Evolutionary conservation across 2,888 invertebrate species (phyloP).

Genomic region (Leucophenga montana): DNA sequence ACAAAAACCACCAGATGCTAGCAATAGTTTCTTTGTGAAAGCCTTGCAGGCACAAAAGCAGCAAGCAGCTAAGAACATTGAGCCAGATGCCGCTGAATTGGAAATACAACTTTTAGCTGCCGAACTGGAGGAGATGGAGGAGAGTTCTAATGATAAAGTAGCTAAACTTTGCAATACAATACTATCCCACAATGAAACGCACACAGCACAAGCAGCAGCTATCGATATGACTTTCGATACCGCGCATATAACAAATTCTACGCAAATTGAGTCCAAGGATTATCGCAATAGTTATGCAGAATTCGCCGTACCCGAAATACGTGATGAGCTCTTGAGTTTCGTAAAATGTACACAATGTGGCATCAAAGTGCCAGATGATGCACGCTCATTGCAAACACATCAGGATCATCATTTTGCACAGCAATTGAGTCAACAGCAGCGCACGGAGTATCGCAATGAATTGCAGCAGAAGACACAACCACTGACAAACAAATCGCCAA

Average conservation of each 20-base stretch:
- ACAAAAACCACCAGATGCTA: not conserved
- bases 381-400: conserved; percentile 77
- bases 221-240: not conserved
- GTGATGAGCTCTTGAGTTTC: conserved; percentile 48
- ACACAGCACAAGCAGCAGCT: not conserved
- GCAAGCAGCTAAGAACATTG: not conserved
- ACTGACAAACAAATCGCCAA: conserved; percentile 21
- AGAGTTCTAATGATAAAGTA: conserved; percentile 34
- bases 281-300: conserved; percentile 65
- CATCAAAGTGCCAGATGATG: conserved; percentile 75
- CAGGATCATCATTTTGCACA: conserved; percentile 83
- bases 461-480: conserved; percentile 48
- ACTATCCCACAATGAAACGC: not conserved
- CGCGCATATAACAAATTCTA: not conserved
- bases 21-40: conserved; percentile 17
- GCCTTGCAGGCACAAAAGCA: not conserved
- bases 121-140: conserved; percentile 53
- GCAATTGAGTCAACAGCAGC: conserved; percentile 78
- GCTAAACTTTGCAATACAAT: not conserved
- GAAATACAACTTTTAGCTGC: conserved; percentile 49
- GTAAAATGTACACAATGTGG: conserved; percentile 79
- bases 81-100: not conserved
- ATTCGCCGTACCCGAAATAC: conserved; percentile 57
- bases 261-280: conserved; percentile 11
- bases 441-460: conserved; percentile 65